Percentiles rank a stretch among this genome's conserved stretches.
Evolutionary conservation across 2,113 vertebrate species (phyloP).

Genomic region (Pipa parva): DNA sequence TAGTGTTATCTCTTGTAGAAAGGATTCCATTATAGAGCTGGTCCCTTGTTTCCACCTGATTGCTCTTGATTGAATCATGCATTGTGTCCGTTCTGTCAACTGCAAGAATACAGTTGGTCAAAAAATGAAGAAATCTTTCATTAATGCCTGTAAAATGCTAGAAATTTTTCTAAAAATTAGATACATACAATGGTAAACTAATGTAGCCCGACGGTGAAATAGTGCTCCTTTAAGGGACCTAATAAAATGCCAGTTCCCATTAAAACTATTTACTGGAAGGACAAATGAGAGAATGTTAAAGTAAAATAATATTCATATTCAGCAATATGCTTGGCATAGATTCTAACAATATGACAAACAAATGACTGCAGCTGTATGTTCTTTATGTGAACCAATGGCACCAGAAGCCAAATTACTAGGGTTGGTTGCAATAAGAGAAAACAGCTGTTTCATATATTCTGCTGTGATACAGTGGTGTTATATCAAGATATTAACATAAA

Average conservation of each 20-base stretch:
- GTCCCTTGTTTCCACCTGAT: too few relatives aligned
- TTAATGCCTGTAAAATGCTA: too few relatives aligned
- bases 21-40: too few relatives aligned
- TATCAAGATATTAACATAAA: conserved; percentile 52
- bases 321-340: conserved; percentile 44
- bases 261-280: conserved; percentile 54
- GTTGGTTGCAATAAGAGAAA: conserved; percentile 55
- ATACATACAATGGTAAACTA: too few relatives aligned
- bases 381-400: conserved; percentile 40
- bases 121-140: too few relatives aligned
- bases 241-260: conserved; percentile 53
- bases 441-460: conserved; percentile 59
- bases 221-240: too few relatives aligned
- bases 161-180: too few relatives aligned
- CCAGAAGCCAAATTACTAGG: conserved; percentile 58
- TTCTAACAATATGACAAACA: conserved; percentile 47
- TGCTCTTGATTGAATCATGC: too few relatives aligned
- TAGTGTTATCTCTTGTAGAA: too few relatives aligned
- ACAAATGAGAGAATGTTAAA: conserved; percentile 41
- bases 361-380: conserved; percentile 57
- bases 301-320: conserved; percentile 40
- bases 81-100: too few relatives aligned
- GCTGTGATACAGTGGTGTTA: conserved; percentile 46
- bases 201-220: too few relatives aligned
- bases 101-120: too few relatives aligned